These are phyloP conservation scores for Julus scanicus DNA, from an alignment of 2,888 invertebrate genomes.

Conservation along the genomic window DNA sequence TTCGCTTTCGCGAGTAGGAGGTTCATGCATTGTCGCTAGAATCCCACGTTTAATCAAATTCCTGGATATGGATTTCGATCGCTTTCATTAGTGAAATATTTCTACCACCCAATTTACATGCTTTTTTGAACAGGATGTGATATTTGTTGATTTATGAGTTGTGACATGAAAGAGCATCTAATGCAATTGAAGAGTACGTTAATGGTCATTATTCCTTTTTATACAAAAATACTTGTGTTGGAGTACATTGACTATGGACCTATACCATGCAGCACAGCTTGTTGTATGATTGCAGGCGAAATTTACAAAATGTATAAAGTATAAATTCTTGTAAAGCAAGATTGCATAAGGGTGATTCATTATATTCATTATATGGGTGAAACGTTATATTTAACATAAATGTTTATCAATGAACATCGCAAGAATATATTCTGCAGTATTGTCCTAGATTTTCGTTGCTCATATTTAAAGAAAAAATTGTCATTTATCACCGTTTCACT, in stretches of 20 bases:
- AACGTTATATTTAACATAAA: no score
- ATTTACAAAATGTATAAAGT: no score
- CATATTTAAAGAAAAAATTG: no score
- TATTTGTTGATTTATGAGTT: slow-evolving; percentile 11
- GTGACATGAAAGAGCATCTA: neutral
- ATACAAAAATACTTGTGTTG: neutral
- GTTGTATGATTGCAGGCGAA: no score
- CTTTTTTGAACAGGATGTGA: slow-evolving; percentile 16
- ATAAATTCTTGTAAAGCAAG: no score
- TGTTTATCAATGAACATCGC: no score
- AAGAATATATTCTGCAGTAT: no score
- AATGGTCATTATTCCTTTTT: neutral
- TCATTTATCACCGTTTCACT: no score
- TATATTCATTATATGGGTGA: no score
- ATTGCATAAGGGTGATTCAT: no score
- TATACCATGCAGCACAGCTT: neutral
- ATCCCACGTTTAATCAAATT: slow-evolving; percentile 29
- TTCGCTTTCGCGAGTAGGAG: neutral
- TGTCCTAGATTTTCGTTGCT: no score
- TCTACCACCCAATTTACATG: neutral
- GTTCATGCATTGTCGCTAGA: neutral
- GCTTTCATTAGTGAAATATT: neutral
- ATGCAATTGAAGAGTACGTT: neutral
- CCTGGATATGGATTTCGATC: slow-evolving; percentile 7
- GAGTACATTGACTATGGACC: neutral